Percentiles rank a stretch among this genome's conserved stretches.
These are phyloP conservation scores for Otolemur garnettii DNA, from an alignment of 2,113 vertebrate genomes.

Conservation along the genomic window DNA sequence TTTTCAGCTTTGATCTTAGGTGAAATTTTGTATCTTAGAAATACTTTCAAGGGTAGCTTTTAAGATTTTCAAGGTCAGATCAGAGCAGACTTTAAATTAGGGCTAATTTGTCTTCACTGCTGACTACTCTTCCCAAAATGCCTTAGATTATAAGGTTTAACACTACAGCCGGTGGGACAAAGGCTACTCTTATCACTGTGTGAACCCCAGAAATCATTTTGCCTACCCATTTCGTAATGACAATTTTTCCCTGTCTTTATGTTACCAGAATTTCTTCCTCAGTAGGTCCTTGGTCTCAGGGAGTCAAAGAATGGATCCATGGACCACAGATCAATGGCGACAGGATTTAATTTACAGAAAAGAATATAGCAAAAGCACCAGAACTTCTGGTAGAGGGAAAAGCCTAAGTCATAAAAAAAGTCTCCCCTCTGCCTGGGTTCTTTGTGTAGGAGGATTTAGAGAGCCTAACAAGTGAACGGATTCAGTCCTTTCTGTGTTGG, in stretches of 20 bases:
- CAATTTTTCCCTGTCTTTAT: not conserved
- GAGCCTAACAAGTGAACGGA: too few species aligned
- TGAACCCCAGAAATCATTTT: not conserved
- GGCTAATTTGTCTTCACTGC: not conserved
- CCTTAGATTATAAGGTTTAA: not conserved
- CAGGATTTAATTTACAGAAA: too few species aligned
- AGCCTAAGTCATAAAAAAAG: too few species aligned
- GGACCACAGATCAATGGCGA: too few species aligned
- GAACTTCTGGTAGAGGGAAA: too few species aligned
- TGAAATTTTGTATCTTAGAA: not conserved
- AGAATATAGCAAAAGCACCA: too few species aligned
- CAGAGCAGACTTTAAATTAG: not conserved
- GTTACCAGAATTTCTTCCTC: too few species aligned
- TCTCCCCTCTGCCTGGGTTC: too few species aligned
- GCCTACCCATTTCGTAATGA: not conserved
- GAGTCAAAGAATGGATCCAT: too few species aligned
- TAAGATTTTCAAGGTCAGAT: not conserved
- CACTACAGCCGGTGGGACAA: not conserved
- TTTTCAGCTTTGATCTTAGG: not conserved
- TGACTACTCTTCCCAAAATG: not conserved
- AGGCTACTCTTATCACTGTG: fast-evolving
- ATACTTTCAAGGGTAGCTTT: not conserved
- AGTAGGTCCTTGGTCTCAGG: too few species aligned
- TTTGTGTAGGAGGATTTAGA: too few species aligned
- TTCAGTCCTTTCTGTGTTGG: too few species aligned